Base-by-base conservation (phyloP, 2,888 invertebrate species). In the Zonitis immaculata region DNA sequence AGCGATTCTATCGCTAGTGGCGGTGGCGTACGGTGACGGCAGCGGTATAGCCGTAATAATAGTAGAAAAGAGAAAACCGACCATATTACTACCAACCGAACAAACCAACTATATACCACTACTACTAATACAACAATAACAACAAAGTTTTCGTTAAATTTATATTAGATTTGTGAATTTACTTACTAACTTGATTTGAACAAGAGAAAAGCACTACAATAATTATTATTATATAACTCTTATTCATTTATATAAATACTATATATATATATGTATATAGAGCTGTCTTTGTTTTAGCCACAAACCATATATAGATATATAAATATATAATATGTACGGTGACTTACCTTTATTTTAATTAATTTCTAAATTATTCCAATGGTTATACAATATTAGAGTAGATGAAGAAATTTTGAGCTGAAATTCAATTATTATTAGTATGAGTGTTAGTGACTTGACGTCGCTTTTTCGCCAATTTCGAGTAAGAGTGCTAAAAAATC, bases 141-240 rank as follows among this genome's bases (percentile, higher is more conserved):
- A 22, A 39, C 39, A 2, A n/a, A n/a, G 39, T 39, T 65, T 70
- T 69, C 66, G 70, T 69, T 71, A 70, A 73, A 72, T 72, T 73
- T 68, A 69, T 69, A 73, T 73, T 73, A 73, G 71, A 73, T 73
- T 70, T 69, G 62, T 54, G 64, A 66, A 67, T 67, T 70, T 68
- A 66, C 64, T 64, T 64, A 66, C 68, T 68, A 68, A 66, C 67
- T 65, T 65, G 66, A 67, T 66, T 68, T 67, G 65, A 61, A 64
- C 60, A 20, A 39, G 39, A 39, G 66, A 66, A 67, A 64, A 59
- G 62, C 55, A 45, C 47, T 49, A 42, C 39, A 43, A 43, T 14
- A 12, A 12, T 43, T 22, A 5, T 22, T 43, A n/a, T n/a, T n/a
- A n/a, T n/a, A n/a, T n/a, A n/a, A n/a, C n/a, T 12, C 14, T 43